Evolutionary conservation across 2,113 vertebrate species (phyloP).

Genomic region (Engraulis encrasicolus): DNA sequence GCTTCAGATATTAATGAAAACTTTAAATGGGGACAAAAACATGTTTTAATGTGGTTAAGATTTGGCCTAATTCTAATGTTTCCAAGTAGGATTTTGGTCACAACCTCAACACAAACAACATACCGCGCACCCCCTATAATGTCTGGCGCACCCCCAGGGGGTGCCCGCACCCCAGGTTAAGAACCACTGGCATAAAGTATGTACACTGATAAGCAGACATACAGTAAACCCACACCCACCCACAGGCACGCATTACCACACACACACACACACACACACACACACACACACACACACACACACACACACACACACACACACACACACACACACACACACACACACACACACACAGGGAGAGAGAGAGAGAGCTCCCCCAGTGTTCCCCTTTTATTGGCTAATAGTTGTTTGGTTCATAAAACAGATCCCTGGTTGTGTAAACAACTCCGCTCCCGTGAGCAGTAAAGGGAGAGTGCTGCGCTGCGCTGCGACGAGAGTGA

Average conservation of each 20-base stretch:
- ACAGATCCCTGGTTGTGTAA: slow-evolving; percentile 50
- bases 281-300: neutral
- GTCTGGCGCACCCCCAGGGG: too few species aligned
- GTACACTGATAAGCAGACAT: neutral
- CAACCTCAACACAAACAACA: too few species aligned
- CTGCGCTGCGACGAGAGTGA: too few species aligned
- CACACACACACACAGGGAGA: neutral
- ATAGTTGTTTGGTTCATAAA: slow-evolving; percentile 52
- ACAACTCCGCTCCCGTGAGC: slow-evolving; percentile 48
- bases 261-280: neutral
- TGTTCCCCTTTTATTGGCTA: slow-evolving; percentile 38
- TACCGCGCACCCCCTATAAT: too few species aligned
- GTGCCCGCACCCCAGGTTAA: too few species aligned
- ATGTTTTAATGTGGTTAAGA: too few species aligned
- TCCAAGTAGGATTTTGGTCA: too few species aligned
- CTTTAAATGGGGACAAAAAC: too few species aligned
- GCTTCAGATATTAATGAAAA: too few species aligned
- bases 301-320: neutral
- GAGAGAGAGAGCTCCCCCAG: slow-evolving; percentile 21
- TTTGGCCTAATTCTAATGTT: too few species aligned
- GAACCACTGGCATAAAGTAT: neutral
- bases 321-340: neutral
- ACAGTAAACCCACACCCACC: neutral
- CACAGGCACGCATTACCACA: neutral
- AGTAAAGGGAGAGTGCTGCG: slow-evolving; percentile 55